Conservation (phyloP, 1,140 invertebrate genomes). For the Pararge aegeria region DNA sequence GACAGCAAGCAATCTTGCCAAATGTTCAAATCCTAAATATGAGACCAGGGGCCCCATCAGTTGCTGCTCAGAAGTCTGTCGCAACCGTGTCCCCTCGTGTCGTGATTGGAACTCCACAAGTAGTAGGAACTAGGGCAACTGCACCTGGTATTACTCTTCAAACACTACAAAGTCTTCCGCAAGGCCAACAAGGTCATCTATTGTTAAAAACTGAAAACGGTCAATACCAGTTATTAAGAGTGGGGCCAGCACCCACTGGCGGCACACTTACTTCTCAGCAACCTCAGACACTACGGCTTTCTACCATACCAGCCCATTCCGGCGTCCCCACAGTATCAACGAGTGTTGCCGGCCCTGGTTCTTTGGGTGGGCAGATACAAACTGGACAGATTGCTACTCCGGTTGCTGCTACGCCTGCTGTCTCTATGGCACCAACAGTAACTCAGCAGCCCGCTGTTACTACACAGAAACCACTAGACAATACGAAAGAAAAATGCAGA, state of each 20-base stretch:
- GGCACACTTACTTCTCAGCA: constrained; percentile 81
- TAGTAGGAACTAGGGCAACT: constrained; percentile 89
- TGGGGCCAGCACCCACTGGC: constrained; percentile 86
- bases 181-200: constrained; percentile 91
- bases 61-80: constrained; percentile 86
- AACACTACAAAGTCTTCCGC: constrained; percentile 89
- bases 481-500: constrained; percentile 98
- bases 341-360: constrained; percentile 46
- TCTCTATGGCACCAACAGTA: constrained; percentile 26
- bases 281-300: constrained; percentile 77
- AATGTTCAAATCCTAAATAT: constrained; percentile 94
- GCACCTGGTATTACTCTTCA: constrained; percentile 91
- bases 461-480: constrained; percentile 82
- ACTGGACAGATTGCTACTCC: constrained; percentile 44
- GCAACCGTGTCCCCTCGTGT: constrained; percentile 87
- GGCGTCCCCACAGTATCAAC: constrained; percentile 63
- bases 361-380: constrained; percentile 50
- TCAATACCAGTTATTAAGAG: constrained; percentile 93
- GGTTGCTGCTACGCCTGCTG: constrained; percentile 36
- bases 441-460: constrained; percentile 47
- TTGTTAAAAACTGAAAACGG: constrained; percentile 97
- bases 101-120: constrained; percentile 88
- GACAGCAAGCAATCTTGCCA: constrained; percentile 83
- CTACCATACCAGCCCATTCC: constrained; percentile 77
- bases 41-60: constrained; percentile 84